Evolutionary conservation across 2,113 vertebrate species (phyloP), one percentile per base, ranked within the genome.

Genomic region (Pachycephala philippinensis): DNA sequence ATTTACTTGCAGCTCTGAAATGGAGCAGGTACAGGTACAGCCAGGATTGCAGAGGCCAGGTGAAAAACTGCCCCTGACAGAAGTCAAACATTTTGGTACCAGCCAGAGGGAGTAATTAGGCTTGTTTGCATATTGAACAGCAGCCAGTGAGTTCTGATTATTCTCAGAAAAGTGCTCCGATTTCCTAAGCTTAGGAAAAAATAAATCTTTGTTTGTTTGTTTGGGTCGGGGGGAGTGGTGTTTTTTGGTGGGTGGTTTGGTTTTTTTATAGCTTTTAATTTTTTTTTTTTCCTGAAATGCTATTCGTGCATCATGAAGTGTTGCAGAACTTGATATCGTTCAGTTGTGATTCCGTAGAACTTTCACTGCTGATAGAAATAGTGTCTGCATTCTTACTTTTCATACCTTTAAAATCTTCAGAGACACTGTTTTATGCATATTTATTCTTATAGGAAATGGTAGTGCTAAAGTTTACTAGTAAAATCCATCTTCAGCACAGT

Each of bases 401-500:
- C 30, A 18, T 87, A 28, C 39, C 39, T 61, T 50, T 50, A 35
- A 59, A 74, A 31, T 23, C 49, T 79, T 71, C 18, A 21, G 42
- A 35, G 45, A 14, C 11, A 5, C 60, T 22, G 13, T 4, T 59
- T 65, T 26, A 31, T 80, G 42, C 56, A 27, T 53, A 44, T 75
- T 84, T 56, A 47, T 79, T 78, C 31, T 37, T 78, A 59, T 2
- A 93, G 81, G 86, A 87, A 84, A 60, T 47, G 33, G n/a, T 52
- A 57, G n/a, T 80, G 53, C 68, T 90, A 15, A 89, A 95, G 60
- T 84, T 91, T 71, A 27, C 59, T n/a, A 14, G 47, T 68, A 42
- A 95, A 91, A 95, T 79, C 59, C 40, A 80, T 93, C 75, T 80
- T 89, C 71, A 65, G 37, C 95, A 75, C 74, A 68, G 91, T 90